phyloP scores from a whole-genome alignment of 2,113 vertebrate genomes.

The Chelonoidis abingdonii region DNA sequence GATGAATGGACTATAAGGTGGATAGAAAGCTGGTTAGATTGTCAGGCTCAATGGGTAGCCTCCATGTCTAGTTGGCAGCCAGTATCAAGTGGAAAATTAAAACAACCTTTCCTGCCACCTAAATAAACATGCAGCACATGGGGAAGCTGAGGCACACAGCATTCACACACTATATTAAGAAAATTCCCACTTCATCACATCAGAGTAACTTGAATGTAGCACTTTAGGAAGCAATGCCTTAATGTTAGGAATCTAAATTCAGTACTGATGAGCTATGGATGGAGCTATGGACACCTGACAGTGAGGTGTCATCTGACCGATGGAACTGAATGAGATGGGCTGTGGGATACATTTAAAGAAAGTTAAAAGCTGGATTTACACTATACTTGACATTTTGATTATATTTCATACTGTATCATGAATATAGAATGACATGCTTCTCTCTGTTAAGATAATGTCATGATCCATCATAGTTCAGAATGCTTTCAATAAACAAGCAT shows the following conservation, averaged over 20 bases:
- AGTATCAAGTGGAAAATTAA: not conserved
- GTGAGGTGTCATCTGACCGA: not conserved
- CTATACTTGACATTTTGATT: not conserved
- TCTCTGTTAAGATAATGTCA: not conserved
- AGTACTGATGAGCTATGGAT: not conserved
- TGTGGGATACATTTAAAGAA: not conserved
- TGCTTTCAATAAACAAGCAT: not conserved
- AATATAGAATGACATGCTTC: not conserved
- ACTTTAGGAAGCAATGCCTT: not conserved
- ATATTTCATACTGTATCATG: not conserved
- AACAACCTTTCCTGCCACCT: not conserved
- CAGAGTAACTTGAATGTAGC: not conserved
- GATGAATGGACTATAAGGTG: too few species aligned
- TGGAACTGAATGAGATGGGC: not conserved
- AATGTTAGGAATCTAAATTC: not conserved
- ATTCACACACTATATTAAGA: not conserved
- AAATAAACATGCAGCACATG: too few species aligned
- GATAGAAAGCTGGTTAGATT: too few species aligned
- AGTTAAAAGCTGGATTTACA: not conserved
- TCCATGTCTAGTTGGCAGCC: too few species aligned
- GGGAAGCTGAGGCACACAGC: too few species aligned
- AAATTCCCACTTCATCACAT: not conserved
- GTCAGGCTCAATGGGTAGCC: too few species aligned
- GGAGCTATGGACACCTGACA: not conserved
- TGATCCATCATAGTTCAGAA: not conserved